Evolutionary conservation across 2,797 vertebrate genomes (phyloP), one percentile per base, ranked within the genome.

Genomic region (Novumbra hubbsi): DNA sequence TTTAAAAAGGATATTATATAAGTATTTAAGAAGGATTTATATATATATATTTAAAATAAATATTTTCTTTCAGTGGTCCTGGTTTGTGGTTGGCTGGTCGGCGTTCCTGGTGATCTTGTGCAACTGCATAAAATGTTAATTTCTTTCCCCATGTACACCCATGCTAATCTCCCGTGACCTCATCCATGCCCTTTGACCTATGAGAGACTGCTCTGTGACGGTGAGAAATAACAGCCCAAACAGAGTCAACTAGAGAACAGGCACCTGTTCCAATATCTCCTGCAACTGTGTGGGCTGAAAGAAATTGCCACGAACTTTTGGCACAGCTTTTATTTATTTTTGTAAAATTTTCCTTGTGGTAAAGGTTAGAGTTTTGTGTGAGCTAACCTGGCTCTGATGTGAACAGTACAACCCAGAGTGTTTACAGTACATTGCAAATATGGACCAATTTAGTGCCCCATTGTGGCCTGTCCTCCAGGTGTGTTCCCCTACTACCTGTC

Each of bases 401-500:
- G 9, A 57, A 21, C 55, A 57, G 9, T 21, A 24, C 55, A 21
- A 24, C 55, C 6, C n/a, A n/a, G 9, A 5, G n/a, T 60, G 55
- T 55, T 55, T 38, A 38, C 34, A 38, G 4, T 55, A 55, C 19
- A 55, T 55, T 55, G n/a, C 52, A 19, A 71, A 21, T 32, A 24
- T 38, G 27, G 6, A 19, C 48, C 15, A 73, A 6, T 34, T 49
- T 72, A 0, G 78, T 69, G 28, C 60, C 62, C 78, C 68, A 41
- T 34, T 38, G 74, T 17, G 21, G 49, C 73, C 73, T 79, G 82
- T 82, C 73, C 78, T 85, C 41, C 9, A 16, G 27, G 74, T 74
- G 48, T 79, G 76, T 63, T 68, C 49, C 16, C 27, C 8, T 71
- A 84, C 28, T 71, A 69, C 70, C 73, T 70, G 68, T 41, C 70